phyloP scores from a whole-genome alignment of 2,113 vertebrate genomes.

The Hiodon tergisus region DNA sequence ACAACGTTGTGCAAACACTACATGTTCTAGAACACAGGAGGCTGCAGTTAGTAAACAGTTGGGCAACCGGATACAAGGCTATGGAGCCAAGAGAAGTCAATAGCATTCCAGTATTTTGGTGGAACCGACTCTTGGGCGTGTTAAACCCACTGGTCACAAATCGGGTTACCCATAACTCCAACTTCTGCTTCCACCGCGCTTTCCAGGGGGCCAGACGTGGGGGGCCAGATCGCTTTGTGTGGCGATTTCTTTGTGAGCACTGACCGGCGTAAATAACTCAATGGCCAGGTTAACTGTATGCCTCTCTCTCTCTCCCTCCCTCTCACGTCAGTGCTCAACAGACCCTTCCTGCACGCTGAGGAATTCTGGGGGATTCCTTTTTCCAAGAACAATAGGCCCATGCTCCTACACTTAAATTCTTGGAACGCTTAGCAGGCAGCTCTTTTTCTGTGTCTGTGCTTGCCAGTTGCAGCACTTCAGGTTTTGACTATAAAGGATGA shows the following conservation, averaged over 20 bases:
- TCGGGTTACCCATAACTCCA: too few species aligned
- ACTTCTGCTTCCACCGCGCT: too few species aligned
- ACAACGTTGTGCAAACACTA: too few species aligned
- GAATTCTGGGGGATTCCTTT: constrained; percentile 7
- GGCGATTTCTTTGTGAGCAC: background rate
- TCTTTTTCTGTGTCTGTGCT: background rate
- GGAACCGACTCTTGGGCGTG: too few species aligned
- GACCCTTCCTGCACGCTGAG: constrained; percentile 8
- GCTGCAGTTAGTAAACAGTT: background rate
- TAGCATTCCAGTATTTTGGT: too few species aligned
- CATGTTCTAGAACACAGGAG: background rate
- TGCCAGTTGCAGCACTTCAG: constrained; percentile 11
- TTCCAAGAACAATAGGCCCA: constrained; percentile 23
- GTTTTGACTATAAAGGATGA: background rate
- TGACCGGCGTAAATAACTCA: too few species aligned
- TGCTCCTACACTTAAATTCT: constrained; percentile 18
- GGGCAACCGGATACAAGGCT: background rate
- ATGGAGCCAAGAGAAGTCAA: background rate
- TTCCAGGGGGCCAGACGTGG: too few species aligned
- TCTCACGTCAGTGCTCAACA: background rate
- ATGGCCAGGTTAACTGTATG: background rate
- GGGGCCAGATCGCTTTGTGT: too few species aligned
- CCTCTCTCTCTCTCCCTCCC: background rate
- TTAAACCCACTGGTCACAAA: too few species aligned
- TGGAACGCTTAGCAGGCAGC: background rate